Evolutionary conservation across 2,888 invertebrate genomes (phyloP).

Genomic region (Pyrocoelia pectoralis): DNA sequence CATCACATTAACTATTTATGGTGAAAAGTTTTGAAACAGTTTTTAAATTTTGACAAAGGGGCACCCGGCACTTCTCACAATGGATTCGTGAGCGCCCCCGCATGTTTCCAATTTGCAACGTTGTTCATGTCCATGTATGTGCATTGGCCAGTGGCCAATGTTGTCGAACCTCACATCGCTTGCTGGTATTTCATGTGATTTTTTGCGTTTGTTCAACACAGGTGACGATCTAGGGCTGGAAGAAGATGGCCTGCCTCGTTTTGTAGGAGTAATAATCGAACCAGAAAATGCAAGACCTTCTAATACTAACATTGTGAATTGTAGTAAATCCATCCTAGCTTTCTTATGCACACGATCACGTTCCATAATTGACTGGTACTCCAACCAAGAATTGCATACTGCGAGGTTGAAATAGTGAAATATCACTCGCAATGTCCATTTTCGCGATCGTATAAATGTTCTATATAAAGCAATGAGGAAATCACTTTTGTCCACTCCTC

Average conservation of each 20-base stretch:
- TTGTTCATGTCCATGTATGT: slow-evolving; percentile 18
- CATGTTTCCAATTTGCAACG: slow-evolving; percentile 19
- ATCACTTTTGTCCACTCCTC: slow-evolving; percentile 18
- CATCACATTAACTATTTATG: no score
- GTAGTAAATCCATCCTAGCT: slow-evolving; percentile 3
- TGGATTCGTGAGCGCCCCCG: not conserved
- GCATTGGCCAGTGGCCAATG: slow-evolving; percentile 15
- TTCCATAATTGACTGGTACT: not conserved
- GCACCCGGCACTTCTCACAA: not conserved
- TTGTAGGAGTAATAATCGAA: not conserved
- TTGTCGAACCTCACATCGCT: slow-evolving; percentile 1
- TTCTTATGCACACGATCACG: not conserved
- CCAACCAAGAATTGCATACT: slow-evolving; percentile 4
- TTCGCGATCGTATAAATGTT: no score
- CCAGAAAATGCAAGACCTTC: not conserved
- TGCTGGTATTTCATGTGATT: slow-evolving; percentile 7
- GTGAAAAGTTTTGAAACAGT: no score
- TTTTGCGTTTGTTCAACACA: not conserved
- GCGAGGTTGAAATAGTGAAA: slow-evolving; percentile 19
- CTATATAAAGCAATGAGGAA: no score
- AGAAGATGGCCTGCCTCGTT: not conserved
- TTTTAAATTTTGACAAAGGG: slow-evolving; percentile 3
- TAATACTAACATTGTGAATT: not conserved
- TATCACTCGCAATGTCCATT: slow-evolving; percentile 16
- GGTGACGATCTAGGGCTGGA: not conserved